Percentiles rank a stretch among this genome's conserved stretches.
These are phyloP conservation scores for Oenanthe oenanthe DNA, from an alignment of 2,113 vertebrate genomes.

Conservation along the genomic window DNA sequence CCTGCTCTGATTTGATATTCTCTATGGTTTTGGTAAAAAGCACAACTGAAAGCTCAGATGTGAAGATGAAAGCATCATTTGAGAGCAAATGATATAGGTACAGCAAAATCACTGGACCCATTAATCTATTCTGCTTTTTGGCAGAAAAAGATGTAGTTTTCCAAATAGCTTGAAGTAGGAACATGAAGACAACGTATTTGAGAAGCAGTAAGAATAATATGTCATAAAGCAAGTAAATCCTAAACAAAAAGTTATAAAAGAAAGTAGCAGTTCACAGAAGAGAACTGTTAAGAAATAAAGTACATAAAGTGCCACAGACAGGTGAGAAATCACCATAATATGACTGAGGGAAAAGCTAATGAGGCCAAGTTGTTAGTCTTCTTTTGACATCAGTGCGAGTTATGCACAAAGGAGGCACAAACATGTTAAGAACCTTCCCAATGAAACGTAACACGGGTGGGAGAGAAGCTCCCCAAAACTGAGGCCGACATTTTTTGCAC, in stretches of 20 bases:
- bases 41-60: not conserved
- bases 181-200: not conserved
- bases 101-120: not conserved
- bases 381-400: not conserved
- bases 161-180: not conserved
- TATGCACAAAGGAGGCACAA: not conserved
- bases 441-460: not conserved
- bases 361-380: not conserved
- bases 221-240: not conserved
- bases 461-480: not conserved
- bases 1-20: not conserved
- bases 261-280: not conserved
- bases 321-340: not conserved
- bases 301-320: accelerated
- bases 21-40: not conserved
- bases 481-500: not conserved
- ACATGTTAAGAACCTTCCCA: not conserved
- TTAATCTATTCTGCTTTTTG: not conserved
- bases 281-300: not conserved
- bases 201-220: not conserved
- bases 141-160: not conserved
- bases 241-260: not conserved
- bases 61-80: not conserved
- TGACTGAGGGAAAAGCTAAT: not conserved
- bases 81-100: not conserved